Evolutionary conservation across 1,140 invertebrate species (phyloP).

Genomic region (Periplaneta americana): DNA sequence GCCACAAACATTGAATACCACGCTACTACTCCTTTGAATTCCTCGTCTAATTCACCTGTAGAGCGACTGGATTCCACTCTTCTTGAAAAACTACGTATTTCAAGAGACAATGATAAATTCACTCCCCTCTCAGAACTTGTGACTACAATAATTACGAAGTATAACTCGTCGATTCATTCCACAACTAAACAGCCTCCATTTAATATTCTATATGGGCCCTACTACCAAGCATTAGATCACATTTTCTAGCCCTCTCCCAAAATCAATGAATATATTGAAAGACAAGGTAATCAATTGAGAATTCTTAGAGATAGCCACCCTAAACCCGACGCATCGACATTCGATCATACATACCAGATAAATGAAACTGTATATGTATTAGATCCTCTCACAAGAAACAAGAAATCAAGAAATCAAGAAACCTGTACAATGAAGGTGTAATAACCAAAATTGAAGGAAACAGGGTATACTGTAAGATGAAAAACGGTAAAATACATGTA

Average conservation of each 20-base stretch:
- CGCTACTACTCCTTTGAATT: too few relatives aligned
- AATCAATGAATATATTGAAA: neutral
- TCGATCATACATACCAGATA: neutral
- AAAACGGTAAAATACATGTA: neutral
- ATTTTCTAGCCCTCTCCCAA: neutral
- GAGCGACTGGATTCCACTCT: neutral
- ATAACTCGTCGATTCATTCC: too few relatives aligned
- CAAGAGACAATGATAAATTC: neutral
- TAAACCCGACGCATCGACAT: neutral
- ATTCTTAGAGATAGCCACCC: neutral
- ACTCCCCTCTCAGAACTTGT: neutral
- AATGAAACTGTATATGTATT: neutral
- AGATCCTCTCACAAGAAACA: neutral
- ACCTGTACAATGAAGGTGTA: neutral
- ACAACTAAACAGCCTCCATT: too few relatives aligned
- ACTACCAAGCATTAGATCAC: neutral
- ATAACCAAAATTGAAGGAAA: neutral
- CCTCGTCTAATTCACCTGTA: neutral
- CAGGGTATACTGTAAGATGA: neutral
- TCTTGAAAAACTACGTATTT: neutral
- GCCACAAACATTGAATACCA: neutral
- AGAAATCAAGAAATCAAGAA: slow-evolving; percentile 3
- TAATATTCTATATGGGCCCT: neutral
- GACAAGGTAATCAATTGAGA: neutral
- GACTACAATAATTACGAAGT: too few relatives aligned